Evolutionary conservation across 1,140 invertebrate genomes (phyloP).

Genomic region (Scaptodrosophila lebanonensis): DNA sequence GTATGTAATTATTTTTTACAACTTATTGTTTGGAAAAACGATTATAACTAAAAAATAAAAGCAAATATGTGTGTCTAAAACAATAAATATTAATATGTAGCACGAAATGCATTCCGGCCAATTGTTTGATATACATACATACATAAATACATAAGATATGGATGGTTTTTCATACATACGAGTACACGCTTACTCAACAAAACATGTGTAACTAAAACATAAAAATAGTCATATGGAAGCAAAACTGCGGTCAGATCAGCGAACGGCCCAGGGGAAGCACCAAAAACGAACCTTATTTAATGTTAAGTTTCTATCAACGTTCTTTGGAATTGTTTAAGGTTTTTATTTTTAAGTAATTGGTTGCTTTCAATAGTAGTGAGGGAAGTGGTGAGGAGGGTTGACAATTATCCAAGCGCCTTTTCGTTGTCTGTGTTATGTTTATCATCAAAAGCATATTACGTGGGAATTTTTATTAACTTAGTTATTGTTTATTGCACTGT

Average conservation of each 20-base stretch:
- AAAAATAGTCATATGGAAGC: conserved; percentile 34
- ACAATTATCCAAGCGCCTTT: not conserved
- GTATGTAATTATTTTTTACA: no score
- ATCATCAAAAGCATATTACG: no score
- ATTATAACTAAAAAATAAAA: no score
- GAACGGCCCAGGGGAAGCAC: no score
- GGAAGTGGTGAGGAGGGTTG: no score
- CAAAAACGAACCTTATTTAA: not conserved
- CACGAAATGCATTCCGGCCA: not conserved
- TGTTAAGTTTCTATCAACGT: conserved; percentile 2
- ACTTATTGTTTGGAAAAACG: no score
- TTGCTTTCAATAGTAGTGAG: not conserved
- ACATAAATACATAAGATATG: conserved; percentile 12
- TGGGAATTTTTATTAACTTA: conserved; percentile 19
- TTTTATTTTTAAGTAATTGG: not conserved
- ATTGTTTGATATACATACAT: not conserved
- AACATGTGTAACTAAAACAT: conserved; percentile 16
- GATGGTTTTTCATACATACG: no score
- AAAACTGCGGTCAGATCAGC: conserved; percentile 35
- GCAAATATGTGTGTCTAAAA: no score
- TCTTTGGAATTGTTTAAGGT: conserved; percentile 14
- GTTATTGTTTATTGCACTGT: conserved; percentile 69
- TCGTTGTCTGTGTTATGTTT: not conserved
- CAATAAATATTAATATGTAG: no score
- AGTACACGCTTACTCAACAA: not conserved